Evolutionary conservation across 2,113 vertebrate genomes (phyloP).

Genomic region (Alosa alosa): DNA sequence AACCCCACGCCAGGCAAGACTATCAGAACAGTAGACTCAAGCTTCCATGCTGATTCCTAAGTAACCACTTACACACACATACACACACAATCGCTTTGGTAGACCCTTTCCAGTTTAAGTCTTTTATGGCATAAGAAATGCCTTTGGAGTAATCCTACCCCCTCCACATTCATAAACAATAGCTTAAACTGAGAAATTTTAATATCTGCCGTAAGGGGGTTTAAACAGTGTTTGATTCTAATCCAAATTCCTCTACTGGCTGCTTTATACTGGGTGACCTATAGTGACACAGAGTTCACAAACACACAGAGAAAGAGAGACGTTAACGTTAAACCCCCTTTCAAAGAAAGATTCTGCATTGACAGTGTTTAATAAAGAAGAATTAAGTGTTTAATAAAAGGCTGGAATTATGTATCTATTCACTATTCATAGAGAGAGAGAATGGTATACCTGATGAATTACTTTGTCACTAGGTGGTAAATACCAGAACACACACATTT

Average conservation of each 20-base stretch:
- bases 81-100: not conserved
- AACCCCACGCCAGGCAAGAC: constrained; percentile 50
- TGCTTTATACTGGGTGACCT: too few relatives aligned
- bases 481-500: not conserved
- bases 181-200: not conserved
- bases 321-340: too few relatives aligned
- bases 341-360: too few relatives aligned
- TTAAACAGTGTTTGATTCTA: not conserved
- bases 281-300: too few relatives aligned
- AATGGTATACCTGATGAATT: not conserved
- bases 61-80: not conserved
- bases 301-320: too few relatives aligned
- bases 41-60: not conserved
- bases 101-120: not conserved
- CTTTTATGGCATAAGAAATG: not conserved
- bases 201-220: not conserved
- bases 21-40: not conserved
- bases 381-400: too few relatives aligned
- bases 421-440: not conserved
- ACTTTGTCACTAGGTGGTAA: not conserved
- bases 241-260: not conserved
- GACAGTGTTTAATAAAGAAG: too few relatives aligned
- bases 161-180: constrained; percentile 1
- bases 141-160: not conserved
- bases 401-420: too few relatives aligned